Conservation (phyloP, 2,888 invertebrate species). For the Elmis aenea region DNA sequence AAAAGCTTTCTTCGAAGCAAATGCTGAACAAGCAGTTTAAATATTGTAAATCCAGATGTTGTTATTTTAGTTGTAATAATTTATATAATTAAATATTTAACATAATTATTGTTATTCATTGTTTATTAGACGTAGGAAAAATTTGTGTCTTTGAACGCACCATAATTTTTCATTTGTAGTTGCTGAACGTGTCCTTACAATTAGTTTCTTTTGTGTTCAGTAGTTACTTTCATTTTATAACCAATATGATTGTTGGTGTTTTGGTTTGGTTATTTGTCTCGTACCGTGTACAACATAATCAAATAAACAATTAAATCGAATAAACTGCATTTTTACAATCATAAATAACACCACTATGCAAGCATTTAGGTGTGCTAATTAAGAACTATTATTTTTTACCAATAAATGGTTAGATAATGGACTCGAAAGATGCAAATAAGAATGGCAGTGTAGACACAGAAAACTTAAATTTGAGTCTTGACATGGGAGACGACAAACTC, state of each 20-base stretch:
- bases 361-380: no score
- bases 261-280: no score
- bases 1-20: conserved; percentile 58
- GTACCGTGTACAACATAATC: no score
- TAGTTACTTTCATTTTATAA: no score
- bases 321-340: no score
- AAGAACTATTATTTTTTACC: no score
- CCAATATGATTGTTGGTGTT: no score
- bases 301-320: no score
- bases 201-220: no score
- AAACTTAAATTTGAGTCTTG: conserved; percentile 46
- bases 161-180: no score
- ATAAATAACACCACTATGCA: no score
- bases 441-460: conserved; percentile 45
- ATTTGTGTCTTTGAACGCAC: background rate
- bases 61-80: conserved; percentile 1
- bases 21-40: conserved; percentile 3
- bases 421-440: conserved; percentile 40
- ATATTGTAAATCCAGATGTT: conserved; percentile 1
- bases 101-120: background rate
- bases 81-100: background rate
- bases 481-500: conserved; percentile 76
- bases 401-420: conserved; percentile 36
- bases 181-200: no score
- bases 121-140: background rate